Percentiles rank a stretch among this genome's conserved stretches.
Conservation (phyloP, 1,140 invertebrate genomes). For the Caenorhabditis inopinata region DNA sequence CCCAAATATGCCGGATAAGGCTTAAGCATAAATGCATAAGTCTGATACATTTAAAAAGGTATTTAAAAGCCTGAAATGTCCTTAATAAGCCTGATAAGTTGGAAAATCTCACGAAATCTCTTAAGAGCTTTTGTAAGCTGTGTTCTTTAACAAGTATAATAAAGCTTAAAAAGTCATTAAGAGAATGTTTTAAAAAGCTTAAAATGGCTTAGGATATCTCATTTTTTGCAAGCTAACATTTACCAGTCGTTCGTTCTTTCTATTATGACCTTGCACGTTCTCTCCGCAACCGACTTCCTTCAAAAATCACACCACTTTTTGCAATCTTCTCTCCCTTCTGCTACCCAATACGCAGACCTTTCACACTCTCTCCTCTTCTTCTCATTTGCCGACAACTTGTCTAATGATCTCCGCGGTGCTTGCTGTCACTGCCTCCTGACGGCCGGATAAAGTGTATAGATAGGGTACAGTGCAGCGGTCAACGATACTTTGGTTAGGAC, state of each 20-base stretch:
- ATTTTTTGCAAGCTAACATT: too few species aligned
- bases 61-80: too few species aligned
- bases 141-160: too few species aligned
- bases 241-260: neutral
- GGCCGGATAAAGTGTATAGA: neutral
- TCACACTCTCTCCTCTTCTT: neutral
- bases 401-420: neutral
- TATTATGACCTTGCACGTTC: neutral
- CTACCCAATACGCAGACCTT: neutral
- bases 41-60: too few species aligned
- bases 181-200: too few species aligned
- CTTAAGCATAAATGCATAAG: too few species aligned
- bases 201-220: too few species aligned
- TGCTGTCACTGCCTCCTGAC: neutral
- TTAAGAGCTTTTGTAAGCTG: too few species aligned
- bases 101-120: too few species aligned
- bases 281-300: neutral
- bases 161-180: too few species aligned
- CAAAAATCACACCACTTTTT: slow-evolving; percentile 48
- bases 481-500: neutral
- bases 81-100: too few species aligned
- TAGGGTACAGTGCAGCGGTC: slow-evolving; percentile 8
- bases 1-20: too few species aligned
- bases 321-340: neutral
- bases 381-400: neutral